Percentiles rank a stretch among this genome's conserved stretches.
Evolutionary conservation across 1,140 invertebrate species (phyloP).

Genomic region (Tribolium madens): DNA sequence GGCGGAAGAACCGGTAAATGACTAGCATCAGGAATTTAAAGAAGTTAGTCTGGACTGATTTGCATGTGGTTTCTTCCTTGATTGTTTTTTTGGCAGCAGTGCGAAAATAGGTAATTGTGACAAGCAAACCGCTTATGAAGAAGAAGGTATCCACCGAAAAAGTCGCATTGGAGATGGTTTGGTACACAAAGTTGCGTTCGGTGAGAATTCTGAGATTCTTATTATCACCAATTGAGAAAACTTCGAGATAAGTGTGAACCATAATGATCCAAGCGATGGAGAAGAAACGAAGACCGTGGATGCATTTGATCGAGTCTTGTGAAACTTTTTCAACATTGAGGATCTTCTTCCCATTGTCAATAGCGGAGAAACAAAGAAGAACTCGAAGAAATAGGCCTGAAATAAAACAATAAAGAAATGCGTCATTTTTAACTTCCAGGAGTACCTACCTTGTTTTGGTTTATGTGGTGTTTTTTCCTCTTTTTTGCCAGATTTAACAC

Average conservation of each 20-base stretch:
- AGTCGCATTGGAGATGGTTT: conserved; percentile 88
- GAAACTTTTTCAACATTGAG: conserved; percentile 71
- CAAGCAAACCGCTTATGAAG: conserved; percentile 85
- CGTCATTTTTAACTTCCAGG: too few relatives aligned
- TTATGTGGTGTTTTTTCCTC: conserved; percentile 36
- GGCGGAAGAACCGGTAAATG: conserved; percentile 77
- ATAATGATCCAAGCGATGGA: conserved; percentile 93
- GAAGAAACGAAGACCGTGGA: conserved; percentile 87
- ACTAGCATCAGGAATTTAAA: conserved; percentile 72
- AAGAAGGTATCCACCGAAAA: conserved; percentile 95
- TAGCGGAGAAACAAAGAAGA: conserved; percentile 67
- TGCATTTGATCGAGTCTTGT: conserved; percentile 77
- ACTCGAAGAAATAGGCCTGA: conserved; percentile 64
- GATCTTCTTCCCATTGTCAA: conserved; percentile 72
- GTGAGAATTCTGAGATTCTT: conserved; percentile 81
- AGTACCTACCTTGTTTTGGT: background rate
- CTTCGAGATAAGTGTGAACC: conserved; percentile 88
- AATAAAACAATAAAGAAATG: too few relatives aligned
- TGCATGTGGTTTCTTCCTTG: conserved; percentile 30
- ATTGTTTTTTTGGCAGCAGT: conserved; percentile 66
- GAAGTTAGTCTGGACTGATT: conserved; percentile 24
- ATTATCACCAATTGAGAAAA: conserved; percentile 82
- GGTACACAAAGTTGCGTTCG: conserved; percentile 84
- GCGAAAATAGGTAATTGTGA: conserved; percentile 80
- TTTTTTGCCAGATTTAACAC: conserved; percentile 37